These are phyloP conservation scores for Scalopus aquaticus DNA, from an alignment of 2,113 vertebrate genomes.

Conservation along the genomic window DNA sequence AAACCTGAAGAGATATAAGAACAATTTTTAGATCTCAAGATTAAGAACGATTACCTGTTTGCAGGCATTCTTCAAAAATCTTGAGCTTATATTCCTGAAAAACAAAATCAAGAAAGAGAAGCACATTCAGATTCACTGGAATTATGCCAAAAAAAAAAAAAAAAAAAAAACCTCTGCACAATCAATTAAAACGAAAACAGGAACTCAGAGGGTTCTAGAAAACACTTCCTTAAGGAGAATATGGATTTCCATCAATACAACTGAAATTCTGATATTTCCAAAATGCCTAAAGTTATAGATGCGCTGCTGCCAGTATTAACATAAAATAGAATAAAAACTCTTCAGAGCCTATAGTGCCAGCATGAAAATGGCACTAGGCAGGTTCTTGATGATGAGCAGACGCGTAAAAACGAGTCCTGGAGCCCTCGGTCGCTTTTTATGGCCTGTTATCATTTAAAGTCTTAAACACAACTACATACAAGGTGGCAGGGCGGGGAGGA, in stretches of 20 bases:
- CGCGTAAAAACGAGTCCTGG: too few species aligned
- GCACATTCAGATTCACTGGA: neutral
- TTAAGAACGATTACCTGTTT: neutral
- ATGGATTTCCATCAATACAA: neutral
- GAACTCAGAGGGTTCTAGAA: neutral
- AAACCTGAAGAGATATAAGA: neutral
- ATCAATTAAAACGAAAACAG: neutral
- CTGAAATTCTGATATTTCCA: neutral
- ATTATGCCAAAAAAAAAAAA: neutral
- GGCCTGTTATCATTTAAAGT: too few species aligned
- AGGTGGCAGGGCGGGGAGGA: too few species aligned
- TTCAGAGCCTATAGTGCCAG: too few species aligned
- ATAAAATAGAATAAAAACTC: conserved; percentile 23
- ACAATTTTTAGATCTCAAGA: neutral
- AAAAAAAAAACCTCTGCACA: neutral
- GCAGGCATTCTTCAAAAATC: neutral
- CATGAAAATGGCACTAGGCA: too few species aligned
- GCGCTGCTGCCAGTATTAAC: neutral
- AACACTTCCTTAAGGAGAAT: neutral
- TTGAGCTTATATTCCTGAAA: neutral
- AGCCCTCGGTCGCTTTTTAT: too few species aligned
- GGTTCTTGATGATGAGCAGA: too few species aligned
- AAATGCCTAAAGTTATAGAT: neutral
- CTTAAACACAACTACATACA: too few species aligned
- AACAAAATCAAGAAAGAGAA: neutral